phyloP scores from a whole-genome alignment of 1,140 invertebrate genomes.

The Agrilus planipennis region DNA sequence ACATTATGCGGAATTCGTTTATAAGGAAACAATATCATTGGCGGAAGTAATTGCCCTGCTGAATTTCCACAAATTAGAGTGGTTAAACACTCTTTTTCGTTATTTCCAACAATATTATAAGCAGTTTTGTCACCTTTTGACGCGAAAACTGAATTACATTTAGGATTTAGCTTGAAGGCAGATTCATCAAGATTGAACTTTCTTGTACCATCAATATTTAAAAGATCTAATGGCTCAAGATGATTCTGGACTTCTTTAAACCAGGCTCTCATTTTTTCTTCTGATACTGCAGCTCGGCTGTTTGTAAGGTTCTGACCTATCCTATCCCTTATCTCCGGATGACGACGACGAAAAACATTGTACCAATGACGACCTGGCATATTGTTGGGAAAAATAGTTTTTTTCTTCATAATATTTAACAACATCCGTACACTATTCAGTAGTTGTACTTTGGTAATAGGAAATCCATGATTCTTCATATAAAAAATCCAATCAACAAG shows the following conservation, averaged over 20 bases:
- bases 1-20: constrained; percentile 17
- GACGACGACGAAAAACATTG: constrained; percentile 21
- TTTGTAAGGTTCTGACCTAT: constrained; percentile 23
- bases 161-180: constrained; percentile 26
- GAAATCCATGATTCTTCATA: constrained; percentile 28
- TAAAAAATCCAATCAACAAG: constrained; percentile 27
- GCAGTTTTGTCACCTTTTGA: constrained; percentile 24
- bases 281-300: constrained; percentile 19
- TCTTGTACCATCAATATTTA: constrained; percentile 19
- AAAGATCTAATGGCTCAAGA: constrained; percentile 10
- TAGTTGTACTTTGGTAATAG: constrained; percentile 28
- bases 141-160: constrained; percentile 20
- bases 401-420: constrained; percentile 19
- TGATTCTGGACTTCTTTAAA: constrained; percentile 19
- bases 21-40: constrained; percentile 16
- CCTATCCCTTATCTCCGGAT: constrained; percentile 18
- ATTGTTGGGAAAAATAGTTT: constrained; percentile 24
- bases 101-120: constrained; percentile 15
- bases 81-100: constrained; percentile 19
- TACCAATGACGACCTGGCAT: constrained; percentile 24
- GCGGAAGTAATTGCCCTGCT: constrained; percentile 6
- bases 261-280: constrained; percentile 16
- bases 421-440: constrained; percentile 30
- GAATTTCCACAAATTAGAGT: constrained; percentile 14
- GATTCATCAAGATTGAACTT: constrained; percentile 33